These are phyloP conservation scores for Pseudachorutes palmiensis DNA, from an alignment of 1,140 invertebrate species.

Conservation along the genomic window DNA sequence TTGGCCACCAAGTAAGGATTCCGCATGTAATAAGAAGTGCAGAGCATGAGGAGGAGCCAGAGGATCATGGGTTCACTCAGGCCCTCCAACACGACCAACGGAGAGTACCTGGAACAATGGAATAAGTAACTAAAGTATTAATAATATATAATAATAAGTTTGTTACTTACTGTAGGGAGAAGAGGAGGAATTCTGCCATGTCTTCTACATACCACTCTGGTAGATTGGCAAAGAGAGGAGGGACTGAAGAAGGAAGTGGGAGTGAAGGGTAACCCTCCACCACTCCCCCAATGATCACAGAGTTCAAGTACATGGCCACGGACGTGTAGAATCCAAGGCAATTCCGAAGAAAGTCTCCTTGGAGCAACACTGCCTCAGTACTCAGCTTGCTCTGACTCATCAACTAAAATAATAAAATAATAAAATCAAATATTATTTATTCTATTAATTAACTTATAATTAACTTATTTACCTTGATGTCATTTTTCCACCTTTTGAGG, in stretches of 20 bases:
- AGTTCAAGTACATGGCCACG: slow-evolving; percentile 64
- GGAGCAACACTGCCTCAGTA: slow-evolving; percentile 75
- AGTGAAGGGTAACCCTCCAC: slow-evolving; percentile 40
- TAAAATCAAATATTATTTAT: neutral
- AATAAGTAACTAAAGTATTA: too few relatives aligned
- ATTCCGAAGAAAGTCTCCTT: slow-evolving; percentile 66
- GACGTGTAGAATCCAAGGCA: slow-evolving; percentile 78
- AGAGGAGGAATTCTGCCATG: slow-evolving; percentile 87
- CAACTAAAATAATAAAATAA: slow-evolving; percentile 43
- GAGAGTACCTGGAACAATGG: slow-evolving; percentile 10
- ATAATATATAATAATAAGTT: too few relatives aligned
- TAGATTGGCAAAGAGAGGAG: slow-evolving; percentile 71
- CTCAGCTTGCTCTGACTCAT: slow-evolving; percentile 62
- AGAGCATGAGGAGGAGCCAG: slow-evolving; percentile 80
- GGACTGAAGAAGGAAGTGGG: slow-evolving; percentile 52
- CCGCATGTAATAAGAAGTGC: slow-evolving; percentile 79
- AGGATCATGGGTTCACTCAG: slow-evolving; percentile 75
- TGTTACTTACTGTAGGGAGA: slow-evolving; percentile 87
- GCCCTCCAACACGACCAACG: slow-evolving; percentile 49
- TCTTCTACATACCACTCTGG: slow-evolving; percentile 97
- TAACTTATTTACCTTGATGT: slow-evolving; percentile 50
- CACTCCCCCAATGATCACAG: slow-evolving; percentile 38
- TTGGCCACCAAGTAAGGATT: slow-evolving; percentile 95
- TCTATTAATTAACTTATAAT: slow-evolving; percentile 10
- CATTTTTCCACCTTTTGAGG: slow-evolving; percentile 75